Evolutionary conservation across 2,888 invertebrate genomes (phyloP), one percentile per base, ranked within the genome.

Genomic region (Monopis laevigella): DNA sequence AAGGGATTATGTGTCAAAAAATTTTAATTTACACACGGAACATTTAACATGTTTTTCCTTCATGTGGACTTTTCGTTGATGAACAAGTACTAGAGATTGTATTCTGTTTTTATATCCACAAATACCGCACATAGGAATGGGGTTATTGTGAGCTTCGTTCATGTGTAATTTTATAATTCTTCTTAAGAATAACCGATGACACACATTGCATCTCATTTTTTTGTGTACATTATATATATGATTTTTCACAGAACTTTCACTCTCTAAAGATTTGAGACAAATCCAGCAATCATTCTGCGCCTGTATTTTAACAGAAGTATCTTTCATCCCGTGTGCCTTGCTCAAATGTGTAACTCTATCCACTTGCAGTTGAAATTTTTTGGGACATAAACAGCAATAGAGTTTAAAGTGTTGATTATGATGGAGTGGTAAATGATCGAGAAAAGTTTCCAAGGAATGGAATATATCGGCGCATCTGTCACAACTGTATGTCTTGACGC

Each of bases 81-180:
- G 59, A 0, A 51, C 46, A 3, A 52, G 30, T 17, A 51, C 17
- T 3, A 45, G 42, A 44, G 49, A 46, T 30, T 53, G 43, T 32
- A 46, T 46, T n/a, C 47, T 2, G 1, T 49, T 43, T 7, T 48
- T 44, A 6, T 51, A 24, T 1, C 52, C 48, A 36, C 56, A 59
- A 2, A 59, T 44, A 0, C 57, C 57, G 32, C 60, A 60, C 0
- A 55, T 56, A 0, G 59, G 58, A 50, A 57, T 54, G 0, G 51
- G 44, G 0, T 47, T 45, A 1, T 51, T 51, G 26, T 60, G 58
- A 0, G 24, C 46, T 16, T 56, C 28, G 10, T 45, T 43, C 6
- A 40, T 16, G n/a, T 40, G 40, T 4, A 10, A 17, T 1, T 21
- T 1, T 10, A 48, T 3, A 2, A 41, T 35, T 3, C 7, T 18